phyloP scores from a whole-genome alignment of 2,888 invertebrate genomes.

The Xestia rhomboidea region DNA sequence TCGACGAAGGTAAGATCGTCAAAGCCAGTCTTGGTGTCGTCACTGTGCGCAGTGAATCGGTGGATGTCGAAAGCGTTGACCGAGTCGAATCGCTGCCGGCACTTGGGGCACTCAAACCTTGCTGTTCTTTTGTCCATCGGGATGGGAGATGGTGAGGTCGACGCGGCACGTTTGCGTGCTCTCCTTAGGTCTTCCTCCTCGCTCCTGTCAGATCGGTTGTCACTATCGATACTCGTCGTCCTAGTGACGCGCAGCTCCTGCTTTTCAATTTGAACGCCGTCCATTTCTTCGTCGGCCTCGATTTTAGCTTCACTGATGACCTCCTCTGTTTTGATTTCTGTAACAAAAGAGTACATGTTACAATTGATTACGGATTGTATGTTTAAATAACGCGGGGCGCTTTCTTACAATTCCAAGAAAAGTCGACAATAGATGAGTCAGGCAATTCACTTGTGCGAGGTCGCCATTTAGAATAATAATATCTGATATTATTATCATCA shows the following conservation, averaged over 20 bases:
- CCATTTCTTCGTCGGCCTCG: conserved; percentile 81
- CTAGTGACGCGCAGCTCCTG: conserved; percentile 80
- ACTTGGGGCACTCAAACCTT: conserved; percentile 92
- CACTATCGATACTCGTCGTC: conserved; percentile 89
- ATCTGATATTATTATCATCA: conserved; percentile 80
- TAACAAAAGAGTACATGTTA: conserved; percentile 86
- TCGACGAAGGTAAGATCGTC: conserved; percentile 94
- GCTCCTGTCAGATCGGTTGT: conserved; percentile 90
- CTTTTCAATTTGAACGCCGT: conserved; percentile 80
- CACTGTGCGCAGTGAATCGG: conserved; percentile 91
- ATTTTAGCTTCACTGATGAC: conserved; percentile 87
- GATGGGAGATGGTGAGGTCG: conserved; percentile 82
- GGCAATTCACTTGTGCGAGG: conserved; percentile 81
- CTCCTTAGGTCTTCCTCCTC: conserved; percentile 84
- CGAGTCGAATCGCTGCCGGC: conserved; percentile 94
- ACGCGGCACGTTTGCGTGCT: conserved; percentile 84
- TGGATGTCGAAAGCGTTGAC: conserved; percentile 93
- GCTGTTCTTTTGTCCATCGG: conserved; percentile 85
- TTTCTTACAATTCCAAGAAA: conserved; percentile 89
- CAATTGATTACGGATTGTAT: conserved; percentile 81
- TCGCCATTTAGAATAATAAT: conserved; percentile 80
- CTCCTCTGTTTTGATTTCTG: conserved; percentile 90
- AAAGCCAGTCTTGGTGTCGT: conserved; percentile 92
- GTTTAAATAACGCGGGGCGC: conserved; percentile 87
- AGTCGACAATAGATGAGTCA: conserved; percentile 89